Conservation (phyloP, 2,797 vertebrate species). For the Platalea minor region DNA sequence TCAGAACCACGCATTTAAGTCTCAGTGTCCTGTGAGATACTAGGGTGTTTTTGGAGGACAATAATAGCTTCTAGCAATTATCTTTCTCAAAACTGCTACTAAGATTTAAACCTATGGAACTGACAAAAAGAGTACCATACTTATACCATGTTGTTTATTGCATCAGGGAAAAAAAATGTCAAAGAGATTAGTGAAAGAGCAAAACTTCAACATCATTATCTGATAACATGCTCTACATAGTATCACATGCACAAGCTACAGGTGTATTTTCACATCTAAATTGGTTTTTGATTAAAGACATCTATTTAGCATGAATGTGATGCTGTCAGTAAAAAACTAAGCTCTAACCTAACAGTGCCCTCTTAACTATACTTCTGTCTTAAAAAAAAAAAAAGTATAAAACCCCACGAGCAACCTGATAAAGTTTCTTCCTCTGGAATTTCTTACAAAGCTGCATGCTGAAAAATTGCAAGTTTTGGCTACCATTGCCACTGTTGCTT, state of each 20-base stretch:
- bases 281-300: neutral
- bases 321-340: neutral
- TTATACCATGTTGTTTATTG: neutral
- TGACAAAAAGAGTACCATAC: neutral
- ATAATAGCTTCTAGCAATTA: neutral
- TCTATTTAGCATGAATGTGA: neutral
- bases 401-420: neutral
- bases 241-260: neutral
- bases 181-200: neutral
- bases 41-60: neutral
- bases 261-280: neutral
- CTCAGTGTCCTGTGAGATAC: neutral
- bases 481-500: neutral
- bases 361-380: neutral
- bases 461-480: neutral
- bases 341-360: neutral
- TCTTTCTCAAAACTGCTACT: neutral
- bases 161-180: neutral
- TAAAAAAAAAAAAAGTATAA: neutral
- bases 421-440: neutral
- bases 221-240: neutral
- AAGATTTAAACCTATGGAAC: neutral
- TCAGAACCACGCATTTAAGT: neutral
- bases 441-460: neutral
- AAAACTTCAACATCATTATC: neutral